Conservation (phyloP, 2,113 vertebrate genomes). For the Tamias sibiricus region DNA sequence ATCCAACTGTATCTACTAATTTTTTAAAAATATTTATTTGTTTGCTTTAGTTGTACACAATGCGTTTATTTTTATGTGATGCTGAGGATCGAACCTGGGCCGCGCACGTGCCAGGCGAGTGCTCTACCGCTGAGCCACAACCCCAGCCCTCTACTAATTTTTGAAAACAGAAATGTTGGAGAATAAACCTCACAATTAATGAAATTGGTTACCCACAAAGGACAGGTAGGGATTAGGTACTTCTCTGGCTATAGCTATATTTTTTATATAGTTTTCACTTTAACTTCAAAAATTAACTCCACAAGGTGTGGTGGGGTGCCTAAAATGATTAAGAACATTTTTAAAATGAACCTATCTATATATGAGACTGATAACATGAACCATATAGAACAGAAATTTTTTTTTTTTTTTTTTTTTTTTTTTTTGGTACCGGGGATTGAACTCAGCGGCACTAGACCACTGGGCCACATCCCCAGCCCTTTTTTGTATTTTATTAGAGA, state of each 20-base stretch:
- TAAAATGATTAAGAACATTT: conserved; percentile 35
- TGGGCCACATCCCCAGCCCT: no score
- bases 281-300: neutral
- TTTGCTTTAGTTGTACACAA: no score
- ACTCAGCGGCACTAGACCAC: no score
- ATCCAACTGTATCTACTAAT: neutral
- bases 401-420: no score
- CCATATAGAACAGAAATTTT: neutral
- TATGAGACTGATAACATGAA: neutral
- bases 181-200: neutral
- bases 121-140: no score
- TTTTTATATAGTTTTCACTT: neutral
- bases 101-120: no score
- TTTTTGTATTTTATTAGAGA: no score
- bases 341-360: neutral
- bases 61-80: no score
- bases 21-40: no score
- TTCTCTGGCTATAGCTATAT: fast-evolving
- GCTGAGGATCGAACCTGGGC: no score
- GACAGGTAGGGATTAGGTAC: fast-evolving
- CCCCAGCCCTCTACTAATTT: neutral
- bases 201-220: fast-evolving
- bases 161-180: conserved; percentile 6
- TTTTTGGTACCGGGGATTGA: no score
- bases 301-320: neutral